A percentile compares a stretch with the other conserved stretches of the same genome.
phyloP scores from a whole-genome alignment of 2,888 invertebrate species.

The Amiota communis region DNA sequence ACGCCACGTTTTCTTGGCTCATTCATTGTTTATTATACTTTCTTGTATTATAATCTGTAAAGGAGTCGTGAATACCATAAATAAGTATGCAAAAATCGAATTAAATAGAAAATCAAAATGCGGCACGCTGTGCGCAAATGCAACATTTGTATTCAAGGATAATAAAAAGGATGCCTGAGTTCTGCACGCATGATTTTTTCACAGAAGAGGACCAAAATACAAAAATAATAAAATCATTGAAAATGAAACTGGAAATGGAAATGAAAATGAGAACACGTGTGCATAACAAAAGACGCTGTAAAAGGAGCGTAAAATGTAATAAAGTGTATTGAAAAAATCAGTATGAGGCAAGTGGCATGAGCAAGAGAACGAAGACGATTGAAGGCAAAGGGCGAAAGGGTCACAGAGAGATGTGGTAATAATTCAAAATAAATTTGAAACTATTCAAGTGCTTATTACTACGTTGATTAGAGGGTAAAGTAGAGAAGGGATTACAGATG shows the following conservation, averaged over 20 bases:
- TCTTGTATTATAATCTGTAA: too few relatives aligned
- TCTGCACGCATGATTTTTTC: slow-evolving; percentile 14
- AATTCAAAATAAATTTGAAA: slow-evolving; percentile 59
- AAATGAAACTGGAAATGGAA: not conserved
- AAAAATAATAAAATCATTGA: not conserved
- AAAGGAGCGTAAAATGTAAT: slow-evolving; percentile 17
- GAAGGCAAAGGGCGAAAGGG: too few relatives aligned
- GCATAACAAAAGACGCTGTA: slow-evolving; percentile 3
- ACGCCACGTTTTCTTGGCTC: too few relatives aligned
- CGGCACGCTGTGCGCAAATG: slow-evolving; percentile 62
- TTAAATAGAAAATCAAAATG: slow-evolving; percentile 27
- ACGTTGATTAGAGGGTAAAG: slow-evolving; percentile 2
- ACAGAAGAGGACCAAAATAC: slow-evolving; percentile 14
- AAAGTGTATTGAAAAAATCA: not conserved
- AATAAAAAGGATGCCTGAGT: slow-evolving; percentile 19
- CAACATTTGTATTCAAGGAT: slow-evolving; percentile 65
- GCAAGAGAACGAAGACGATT: too few relatives aligned
- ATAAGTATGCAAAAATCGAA: slow-evolving; percentile 10
- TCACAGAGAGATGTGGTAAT: slow-evolving; percentile 40
- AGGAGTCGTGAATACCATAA: not conserved
- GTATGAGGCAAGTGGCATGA: not conserved
- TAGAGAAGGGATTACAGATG: not conserved
- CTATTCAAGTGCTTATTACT: slow-evolving; percentile 56
- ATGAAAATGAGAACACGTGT: slow-evolving; percentile 24
- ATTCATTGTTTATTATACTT: too few relatives aligned